Conservation (phyloP, 1,140 invertebrate genomes). For the Trichonephila clavata region DNA sequence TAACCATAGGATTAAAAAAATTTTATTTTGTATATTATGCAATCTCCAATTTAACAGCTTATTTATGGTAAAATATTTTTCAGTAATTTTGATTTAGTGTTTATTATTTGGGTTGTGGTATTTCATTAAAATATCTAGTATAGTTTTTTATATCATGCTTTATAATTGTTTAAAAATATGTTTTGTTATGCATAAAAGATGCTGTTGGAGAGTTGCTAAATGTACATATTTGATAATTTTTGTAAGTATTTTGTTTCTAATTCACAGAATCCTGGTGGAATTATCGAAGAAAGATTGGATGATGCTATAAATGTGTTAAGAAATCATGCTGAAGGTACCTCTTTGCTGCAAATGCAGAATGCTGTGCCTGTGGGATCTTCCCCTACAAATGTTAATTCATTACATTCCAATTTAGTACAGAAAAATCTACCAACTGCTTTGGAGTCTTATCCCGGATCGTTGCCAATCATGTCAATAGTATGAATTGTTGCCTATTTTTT, state of each 20-base stretch:
- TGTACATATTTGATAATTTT: neutral
- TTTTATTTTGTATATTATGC: no score
- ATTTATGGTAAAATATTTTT: no score
- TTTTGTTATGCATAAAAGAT: no score
- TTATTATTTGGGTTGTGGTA: no score
- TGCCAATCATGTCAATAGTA: constrained; percentile 41
- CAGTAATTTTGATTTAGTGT: no score
- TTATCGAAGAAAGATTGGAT: constrained; percentile 94
- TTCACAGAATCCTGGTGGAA: constrained; percentile 87
- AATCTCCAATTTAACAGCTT: no score
- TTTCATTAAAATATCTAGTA: no score
- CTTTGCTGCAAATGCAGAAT: constrained; percentile 64
- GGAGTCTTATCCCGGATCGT: neutral
- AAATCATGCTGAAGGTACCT: constrained; percentile 93
- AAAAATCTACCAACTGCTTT: neutral
- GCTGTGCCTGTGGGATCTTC: constrained; percentile 55
- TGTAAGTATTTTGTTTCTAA: neutral
- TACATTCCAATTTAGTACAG: constrained; percentile 63
- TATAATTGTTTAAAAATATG: no score
- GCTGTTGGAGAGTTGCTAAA: neutral
- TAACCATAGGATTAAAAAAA: no score
- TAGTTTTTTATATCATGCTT: no score
- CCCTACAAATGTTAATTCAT: neutral
- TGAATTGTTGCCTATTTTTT: neutral
- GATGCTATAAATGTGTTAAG: constrained; percentile 96